Evolutionary conservation across 2,113 vertebrate genomes (phyloP).

Genomic region (Oreochromis tanganicae): DNA sequence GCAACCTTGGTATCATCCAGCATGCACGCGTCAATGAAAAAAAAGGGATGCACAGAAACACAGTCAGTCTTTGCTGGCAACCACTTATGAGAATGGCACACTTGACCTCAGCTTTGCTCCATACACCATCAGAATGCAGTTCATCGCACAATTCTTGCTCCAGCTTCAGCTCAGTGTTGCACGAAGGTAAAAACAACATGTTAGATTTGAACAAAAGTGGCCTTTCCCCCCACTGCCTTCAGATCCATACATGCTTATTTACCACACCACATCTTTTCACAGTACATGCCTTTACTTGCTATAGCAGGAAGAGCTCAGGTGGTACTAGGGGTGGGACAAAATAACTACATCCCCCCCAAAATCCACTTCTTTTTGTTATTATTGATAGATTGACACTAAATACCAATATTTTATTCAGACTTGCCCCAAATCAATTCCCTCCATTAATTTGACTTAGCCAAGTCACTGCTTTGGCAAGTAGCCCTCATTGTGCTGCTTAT

Average conservation of each 20-base stretch:
- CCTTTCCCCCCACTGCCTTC: background rate
- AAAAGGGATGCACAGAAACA: background rate
- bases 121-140: constrained; percentile 4
- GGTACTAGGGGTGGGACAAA: background rate
- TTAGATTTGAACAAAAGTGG: background rate
- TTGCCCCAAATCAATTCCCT: background rate
- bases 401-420: background rate
- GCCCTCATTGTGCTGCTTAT: background rate
- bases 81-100: constrained; percentile 4
- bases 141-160: background rate
- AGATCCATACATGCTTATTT: background rate
- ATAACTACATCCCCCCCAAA: background rate
- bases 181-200: background rate
- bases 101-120: constrained; percentile 6
- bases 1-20: constrained; percentile 10
- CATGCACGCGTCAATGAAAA: background rate
- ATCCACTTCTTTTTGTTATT: background rate
- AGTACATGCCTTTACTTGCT: background rate
- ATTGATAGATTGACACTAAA: background rate
- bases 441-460: background rate
- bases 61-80: background rate
- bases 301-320: background rate
- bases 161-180: background rate
- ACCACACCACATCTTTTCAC: background rate
- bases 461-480: background rate